Percentiles rank a stretch among this genome's conserved stretches.
Evolutionary conservation across 2,113 vertebrate genomes (phyloP).

Genomic region (Ophthalmolycus amberensis): DNA sequence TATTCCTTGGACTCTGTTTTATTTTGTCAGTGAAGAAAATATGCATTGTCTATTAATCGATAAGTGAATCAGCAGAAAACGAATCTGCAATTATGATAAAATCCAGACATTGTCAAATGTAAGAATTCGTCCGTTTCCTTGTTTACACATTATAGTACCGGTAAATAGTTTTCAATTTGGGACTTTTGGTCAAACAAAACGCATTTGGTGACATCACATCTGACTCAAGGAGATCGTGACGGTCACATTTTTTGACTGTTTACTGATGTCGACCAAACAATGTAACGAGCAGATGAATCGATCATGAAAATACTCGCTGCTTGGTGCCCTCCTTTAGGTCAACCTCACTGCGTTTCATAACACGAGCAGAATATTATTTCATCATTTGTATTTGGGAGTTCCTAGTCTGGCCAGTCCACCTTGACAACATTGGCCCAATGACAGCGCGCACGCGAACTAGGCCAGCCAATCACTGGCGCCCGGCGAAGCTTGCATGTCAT

Average conservation of each 20-base stretch:
- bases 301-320: neutral
- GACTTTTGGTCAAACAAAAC: neutral
- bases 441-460: constrained; percentile 78
- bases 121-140: neutral
- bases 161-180: neutral
- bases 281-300: neutral
- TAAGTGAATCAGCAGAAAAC: neutral
- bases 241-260: neutral
- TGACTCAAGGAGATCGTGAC: neutral
- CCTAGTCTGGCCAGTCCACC: constrained; percentile 82
- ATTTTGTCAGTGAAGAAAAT: neutral
- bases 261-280: neutral
- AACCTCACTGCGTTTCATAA: constrained; percentile 20
- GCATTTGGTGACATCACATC: constrained; percentile 7
- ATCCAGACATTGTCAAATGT: constrained; percentile 2
- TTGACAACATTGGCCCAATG: constrained; percentile 86
- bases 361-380: constrained; percentile 14
- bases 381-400: constrained; percentile 62
- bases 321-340: neutral
- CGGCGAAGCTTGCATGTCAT: constrained; percentile 71
- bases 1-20: neutral
- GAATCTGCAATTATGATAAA: neutral
- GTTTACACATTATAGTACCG: neutral
- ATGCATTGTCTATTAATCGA: neutral
- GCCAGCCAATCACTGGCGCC: constrained; percentile 78